phyloP scores from a whole-genome alignment of 2,888 invertebrate genomes.

The Sialis fuliginosa region DNA sequence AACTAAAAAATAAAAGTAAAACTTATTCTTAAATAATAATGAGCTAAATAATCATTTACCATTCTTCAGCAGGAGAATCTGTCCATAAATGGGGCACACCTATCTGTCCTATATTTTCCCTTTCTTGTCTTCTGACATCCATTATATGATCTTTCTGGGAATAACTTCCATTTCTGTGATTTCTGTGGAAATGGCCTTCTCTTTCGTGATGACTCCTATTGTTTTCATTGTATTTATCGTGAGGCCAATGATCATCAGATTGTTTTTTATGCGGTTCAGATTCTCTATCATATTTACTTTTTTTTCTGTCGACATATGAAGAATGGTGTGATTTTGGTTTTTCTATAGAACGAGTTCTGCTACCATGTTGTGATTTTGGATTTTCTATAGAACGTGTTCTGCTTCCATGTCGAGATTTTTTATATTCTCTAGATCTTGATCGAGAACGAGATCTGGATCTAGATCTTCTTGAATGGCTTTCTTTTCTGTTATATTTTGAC shows the following conservation, averaged over 20 bases:
- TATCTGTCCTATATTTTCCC: conserved; percentile 54
- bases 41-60: conserved; percentile 29
- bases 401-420: too few relatives aligned
- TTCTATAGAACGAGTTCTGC: too few relatives aligned
- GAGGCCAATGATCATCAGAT: conserved; percentile 15
- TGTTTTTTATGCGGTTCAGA: not conserved
- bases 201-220: conserved; percentile 6
- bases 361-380: too few relatives aligned
- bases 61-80: conserved; percentile 49
- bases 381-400: too few relatives aligned
- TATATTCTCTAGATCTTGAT: too few relatives aligned
- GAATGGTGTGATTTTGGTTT: too few relatives aligned
- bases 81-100: conserved; percentile 58
- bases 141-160: conserved; percentile 45
- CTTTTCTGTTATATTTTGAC: too few relatives aligned
- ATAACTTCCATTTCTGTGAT: conserved; percentile 13
- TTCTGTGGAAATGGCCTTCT: conserved; percentile 6
- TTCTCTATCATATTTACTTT: too few relatives aligned
- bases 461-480: too few relatives aligned
- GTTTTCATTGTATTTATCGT: conserved; percentile 17
- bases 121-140: conserved; percentile 50
- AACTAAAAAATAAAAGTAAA: conserved; percentile 17
- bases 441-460: too few relatives aligned
- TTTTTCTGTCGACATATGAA: too few relatives aligned
- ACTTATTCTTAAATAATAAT: not conserved